These are phyloP conservation scores for Trichopria drosophilae DNA, from an alignment of 2,888 invertebrate genomes.

Conservation along the genomic window DNA sequence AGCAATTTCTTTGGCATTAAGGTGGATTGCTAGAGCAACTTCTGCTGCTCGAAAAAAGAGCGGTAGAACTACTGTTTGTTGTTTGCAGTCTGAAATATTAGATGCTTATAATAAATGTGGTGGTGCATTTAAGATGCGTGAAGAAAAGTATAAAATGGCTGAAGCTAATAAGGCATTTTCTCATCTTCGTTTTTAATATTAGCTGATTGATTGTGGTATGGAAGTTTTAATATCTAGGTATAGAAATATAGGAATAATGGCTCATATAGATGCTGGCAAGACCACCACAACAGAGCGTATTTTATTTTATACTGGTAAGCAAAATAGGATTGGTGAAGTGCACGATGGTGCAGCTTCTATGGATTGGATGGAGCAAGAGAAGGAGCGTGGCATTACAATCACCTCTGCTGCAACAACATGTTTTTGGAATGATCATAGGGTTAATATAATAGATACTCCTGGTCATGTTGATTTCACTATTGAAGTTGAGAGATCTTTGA, in stretches of 20 bases:
- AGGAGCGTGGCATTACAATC: conserved; percentile 27
- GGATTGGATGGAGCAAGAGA: conserved; percentile 27
- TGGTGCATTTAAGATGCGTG: conserved; percentile 18
- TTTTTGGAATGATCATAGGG: conserved; percentile 10
- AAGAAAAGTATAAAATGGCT: conserved; percentile 22
- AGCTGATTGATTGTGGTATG: conserved; percentile 18
- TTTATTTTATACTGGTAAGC: conserved; percentile 21
- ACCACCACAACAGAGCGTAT: conserved; percentile 24
- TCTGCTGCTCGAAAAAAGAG: conserved; percentile 1
- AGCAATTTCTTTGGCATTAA: conserved; percentile 9
- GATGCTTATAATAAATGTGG: conserved; percentile 15
- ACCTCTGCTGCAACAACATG: conserved; percentile 22
- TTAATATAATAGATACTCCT: conserved; percentile 26
- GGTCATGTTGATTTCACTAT: conserved; percentile 29
- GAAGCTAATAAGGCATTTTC: conserved; percentile 28
- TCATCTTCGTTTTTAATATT: conserved; percentile 18
- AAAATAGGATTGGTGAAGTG: conserved; percentile 18
- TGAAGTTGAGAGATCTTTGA: conserved; percentile 23
- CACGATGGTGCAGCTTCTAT: conserved; percentile 21
- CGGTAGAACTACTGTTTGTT: conserved; percentile 9
- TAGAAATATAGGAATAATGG: conserved; percentile 26
- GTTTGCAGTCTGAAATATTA: conserved; percentile 13
- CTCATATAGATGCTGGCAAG: conserved; percentile 27
- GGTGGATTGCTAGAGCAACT: conserved; percentile 11
- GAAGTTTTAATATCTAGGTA: conserved; percentile 24